Evolutionary conservation across 2,113 vertebrate genomes (phyloP), one percentile per base, ranked within the genome.

Genomic region (Cathartes aura): DNA sequence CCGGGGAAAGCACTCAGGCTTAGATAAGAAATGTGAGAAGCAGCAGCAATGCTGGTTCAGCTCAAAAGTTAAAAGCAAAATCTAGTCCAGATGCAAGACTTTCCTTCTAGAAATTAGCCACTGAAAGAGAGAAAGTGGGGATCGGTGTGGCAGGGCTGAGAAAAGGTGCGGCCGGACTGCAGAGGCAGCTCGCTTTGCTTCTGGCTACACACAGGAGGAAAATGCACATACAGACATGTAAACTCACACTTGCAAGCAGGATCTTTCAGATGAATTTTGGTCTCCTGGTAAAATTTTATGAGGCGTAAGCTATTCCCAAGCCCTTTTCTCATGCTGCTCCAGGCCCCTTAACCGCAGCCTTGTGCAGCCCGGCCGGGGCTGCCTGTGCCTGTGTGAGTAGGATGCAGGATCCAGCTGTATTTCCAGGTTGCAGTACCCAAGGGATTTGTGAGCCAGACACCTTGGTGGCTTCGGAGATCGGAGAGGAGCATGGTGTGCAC

Each of bases 21-120:
- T 0, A 0, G 36, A 12, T 5, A 9, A 52, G 48, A 71, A 85
- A 17, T 0, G 0, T 0, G 14, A 75, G 12, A 59, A 71, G 29
- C 4, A 40, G 20, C 30, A 89, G 22, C 1, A 1, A 30, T 0
- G 1, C 16, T 36, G 56, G 5, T 48, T 73, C 4, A 2, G 17
- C 6, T 53, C 8, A 9, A 19, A 87, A 62, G 18, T 40, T 34
- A 59, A 89, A 89, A 83, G 47, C 56, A 59, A 82, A 76, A 32
- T 19, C 38, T 38, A 71, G 6, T 12, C 38, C 6, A 23, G 12
- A 27, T 67, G 47, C 27, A 87, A 82, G n/a, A 58, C 4, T 17
- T 92, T 24, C 34, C 29, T 34, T 52, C 80, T 47, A 48, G 80
- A 50, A 75, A 29, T 21, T 47, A 58, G 15, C 22, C n/a, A 9